Evolutionary conservation across 1,140 invertebrate species (phyloP).

Genomic region (Trichomalopsis sarcophagae): DNA sequence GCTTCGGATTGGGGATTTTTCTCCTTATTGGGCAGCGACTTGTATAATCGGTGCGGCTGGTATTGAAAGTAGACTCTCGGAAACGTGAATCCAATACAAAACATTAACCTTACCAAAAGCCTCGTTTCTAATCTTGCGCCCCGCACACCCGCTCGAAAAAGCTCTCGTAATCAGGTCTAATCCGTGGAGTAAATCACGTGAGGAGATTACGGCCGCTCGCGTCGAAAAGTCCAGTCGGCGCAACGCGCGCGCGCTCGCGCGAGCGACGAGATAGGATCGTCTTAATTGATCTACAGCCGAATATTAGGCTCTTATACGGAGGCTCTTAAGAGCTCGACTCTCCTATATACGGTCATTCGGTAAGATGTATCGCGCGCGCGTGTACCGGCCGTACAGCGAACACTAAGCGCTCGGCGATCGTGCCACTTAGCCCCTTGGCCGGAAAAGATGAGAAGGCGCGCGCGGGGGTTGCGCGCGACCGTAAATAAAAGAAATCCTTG

Average conservation of each 20-base stretch:
- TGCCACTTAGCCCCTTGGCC: slow-evolving; percentile 63
- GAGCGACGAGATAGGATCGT: slow-evolving; percentile 47
- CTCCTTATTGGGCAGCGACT: not conserved
- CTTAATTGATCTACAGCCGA: slow-evolving; percentile 74
- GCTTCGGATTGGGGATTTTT: not conserved
- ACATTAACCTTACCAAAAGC: too few species aligned
- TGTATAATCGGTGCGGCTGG: too few species aligned
- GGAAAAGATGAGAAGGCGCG: slow-evolving; percentile 18
- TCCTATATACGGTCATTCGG: slow-evolving; percentile 60
- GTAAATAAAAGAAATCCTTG: slow-evolving; percentile 76
- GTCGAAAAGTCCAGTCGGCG: not conserved
- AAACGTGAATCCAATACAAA: too few species aligned
- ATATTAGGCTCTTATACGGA: slow-evolving; percentile 65
- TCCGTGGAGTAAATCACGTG: slow-evolving; percentile 29
- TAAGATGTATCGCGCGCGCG: slow-evolving; percentile 61
- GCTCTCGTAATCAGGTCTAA: not conserved
- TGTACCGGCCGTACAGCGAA: not conserved
- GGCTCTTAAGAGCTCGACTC: slow-evolving; percentile 54
- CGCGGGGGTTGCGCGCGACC: slow-evolving; percentile 54
- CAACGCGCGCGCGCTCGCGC: too few species aligned
- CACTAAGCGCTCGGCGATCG: slow-evolving; percentile 63
- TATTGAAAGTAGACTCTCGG: too few species aligned
- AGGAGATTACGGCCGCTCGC: slow-evolving; percentile 20
- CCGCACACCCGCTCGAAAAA: not conserved
- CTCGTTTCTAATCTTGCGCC: too few species aligned